Evolutionary conservation across 2,797 vertebrate genomes (phyloP), one percentile per base, ranked within the genome.

Genomic region (Nothura maculosa): DNA sequence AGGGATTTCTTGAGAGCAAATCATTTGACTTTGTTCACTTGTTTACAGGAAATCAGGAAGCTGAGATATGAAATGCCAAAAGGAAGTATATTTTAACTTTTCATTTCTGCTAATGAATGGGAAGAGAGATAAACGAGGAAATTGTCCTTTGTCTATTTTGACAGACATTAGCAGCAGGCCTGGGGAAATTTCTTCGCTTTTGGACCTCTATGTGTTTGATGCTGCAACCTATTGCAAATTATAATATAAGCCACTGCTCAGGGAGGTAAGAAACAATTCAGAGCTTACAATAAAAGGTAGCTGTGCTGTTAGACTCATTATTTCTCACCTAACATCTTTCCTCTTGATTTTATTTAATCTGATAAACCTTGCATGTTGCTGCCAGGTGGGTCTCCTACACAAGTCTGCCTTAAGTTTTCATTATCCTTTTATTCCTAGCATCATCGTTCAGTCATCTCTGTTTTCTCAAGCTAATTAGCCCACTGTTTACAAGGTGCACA

Each of bases 381-480:
- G 70, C 85, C 94, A 97, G 94, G 95, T 95, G 94, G 87, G 82
- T 95, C 78, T 90, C 85, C 81, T 88, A 93, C 78, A 94, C 80
- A 77, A 80, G 28, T 52, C 55, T 81, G 54, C 73, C 40, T 70
- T 1, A 0, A 63, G 70, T 93, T 74, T 89, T 91, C 84, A 77
- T 85, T 93, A 81, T 63, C 11, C 73, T 89, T 91, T 94, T 93
- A 90, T 94, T 94, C 93, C 86, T 92, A 87, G 88, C 30, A 4
- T 89, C 92, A 89, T 90, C 91, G 76, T 82, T 92, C 89, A 94
- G 87, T 86, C 83, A 70, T 87, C 42, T 87, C 66, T 91, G 85
- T 89, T 94, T 93, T 88, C 76, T 67, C 55, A 91, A 87, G 91
- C 85, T 96, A 97, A 97, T 96, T 96, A 96, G 91, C 85, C 81